Evolutionary conservation across 1,140 invertebrate genomes (phyloP).

Genomic region (Brachystomella parvula): DNA sequence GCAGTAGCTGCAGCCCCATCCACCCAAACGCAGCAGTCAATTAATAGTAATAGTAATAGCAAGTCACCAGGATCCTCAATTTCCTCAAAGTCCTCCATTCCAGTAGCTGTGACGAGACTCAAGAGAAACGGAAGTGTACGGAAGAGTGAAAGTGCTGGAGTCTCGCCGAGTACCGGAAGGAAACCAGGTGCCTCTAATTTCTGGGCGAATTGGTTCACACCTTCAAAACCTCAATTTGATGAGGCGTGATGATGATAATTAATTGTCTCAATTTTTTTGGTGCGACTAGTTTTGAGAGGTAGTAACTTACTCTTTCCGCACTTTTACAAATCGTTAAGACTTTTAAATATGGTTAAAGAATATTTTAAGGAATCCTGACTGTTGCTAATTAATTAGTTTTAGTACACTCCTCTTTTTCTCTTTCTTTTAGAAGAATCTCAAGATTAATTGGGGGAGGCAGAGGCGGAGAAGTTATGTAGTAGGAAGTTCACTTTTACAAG

Average conservation of each 20-base stretch:
- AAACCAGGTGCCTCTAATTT: slow-evolving; percentile 17
- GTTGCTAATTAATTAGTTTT: background rate
- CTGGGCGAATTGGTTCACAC: slow-evolving; percentile 28
- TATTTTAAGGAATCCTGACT: background rate
- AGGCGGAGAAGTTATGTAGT: too few relatives aligned
- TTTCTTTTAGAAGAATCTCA: too few relatives aligned
- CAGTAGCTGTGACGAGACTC: slow-evolving; percentile 26
- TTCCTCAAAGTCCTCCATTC: slow-evolving; percentile 28
- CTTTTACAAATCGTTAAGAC: background rate
- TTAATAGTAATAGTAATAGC: background rate
- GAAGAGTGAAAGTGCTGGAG: background rate
- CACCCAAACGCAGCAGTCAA: background rate
- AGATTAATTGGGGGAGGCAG: too few relatives aligned
- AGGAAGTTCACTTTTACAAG: too few relatives aligned
- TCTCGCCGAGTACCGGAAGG: background rate
- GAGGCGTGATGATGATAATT: background rate
- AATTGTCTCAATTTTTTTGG: background rate
- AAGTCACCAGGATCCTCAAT: slow-evolving; percentile 14
- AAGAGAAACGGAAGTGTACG: slow-evolving; percentile 1
- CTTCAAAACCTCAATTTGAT: background rate
- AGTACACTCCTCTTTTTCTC: too few relatives aligned
- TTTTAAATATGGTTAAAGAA: background rate
- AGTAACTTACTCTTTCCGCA: background rate
- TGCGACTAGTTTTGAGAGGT: background rate
- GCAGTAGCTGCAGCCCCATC: too few relatives aligned